Percentiles rank a stretch among this genome's conserved stretches.
These are phyloP conservation scores for Eulithis prunata DNA, from an alignment of 2,888 invertebrate species.

Conservation along the genomic window DNA sequence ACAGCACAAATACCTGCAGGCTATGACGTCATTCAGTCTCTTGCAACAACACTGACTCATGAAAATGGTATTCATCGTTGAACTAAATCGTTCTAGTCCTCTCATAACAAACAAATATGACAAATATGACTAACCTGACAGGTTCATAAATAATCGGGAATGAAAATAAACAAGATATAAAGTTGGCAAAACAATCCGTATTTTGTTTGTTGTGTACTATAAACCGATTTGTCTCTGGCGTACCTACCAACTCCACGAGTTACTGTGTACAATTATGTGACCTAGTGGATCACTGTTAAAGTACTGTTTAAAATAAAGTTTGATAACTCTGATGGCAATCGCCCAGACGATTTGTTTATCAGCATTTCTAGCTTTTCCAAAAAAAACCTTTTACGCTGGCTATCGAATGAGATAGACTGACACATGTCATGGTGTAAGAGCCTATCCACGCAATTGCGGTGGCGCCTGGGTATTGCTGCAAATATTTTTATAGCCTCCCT, in stretches of 20 bases:
- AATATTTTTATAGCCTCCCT: no score
- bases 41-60: constrained; percentile 8
- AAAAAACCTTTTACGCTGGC: no score
- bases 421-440: no score
- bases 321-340: no score
- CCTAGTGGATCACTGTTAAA: no score
- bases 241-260: background rate
- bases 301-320: no score
- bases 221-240: constrained; percentile 12
- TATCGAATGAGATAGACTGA: no score
- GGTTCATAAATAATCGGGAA: constrained; percentile 17
- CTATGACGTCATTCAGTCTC: constrained; percentile 11
- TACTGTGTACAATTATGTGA: background rate
- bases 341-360: no score
- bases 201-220: constrained; percentile 13
- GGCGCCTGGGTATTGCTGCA: no score
- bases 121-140: constrained; percentile 16
- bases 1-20: constrained; percentile 4
- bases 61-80: constrained; percentile 17
- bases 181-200: constrained; percentile 25
- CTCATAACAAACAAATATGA: constrained; percentile 17
- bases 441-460: no score
- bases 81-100: constrained; percentile 7
- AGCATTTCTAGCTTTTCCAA: no score
- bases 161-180: constrained; percentile 25